Evolutionary conservation across 2,113 vertebrate genomes (phyloP).

Genomic region (Pelodiscus sinensis): DNA sequence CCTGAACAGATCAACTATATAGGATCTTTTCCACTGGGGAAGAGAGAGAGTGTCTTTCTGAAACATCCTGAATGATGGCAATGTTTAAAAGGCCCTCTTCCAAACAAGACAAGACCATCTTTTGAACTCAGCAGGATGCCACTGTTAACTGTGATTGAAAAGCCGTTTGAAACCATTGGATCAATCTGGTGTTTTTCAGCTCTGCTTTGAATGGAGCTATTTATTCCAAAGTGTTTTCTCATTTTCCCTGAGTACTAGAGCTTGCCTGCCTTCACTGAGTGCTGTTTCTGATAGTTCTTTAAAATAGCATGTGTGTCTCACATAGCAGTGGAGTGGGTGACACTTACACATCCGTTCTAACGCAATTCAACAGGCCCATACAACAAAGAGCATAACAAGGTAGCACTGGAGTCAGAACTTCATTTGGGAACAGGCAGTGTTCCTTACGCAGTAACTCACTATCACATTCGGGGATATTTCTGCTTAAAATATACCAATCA

Average conservation of each 20-base stretch:
- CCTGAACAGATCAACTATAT: conserved; percentile 57
- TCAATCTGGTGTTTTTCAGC: conserved; percentile 64
- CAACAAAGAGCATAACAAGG: background rate
- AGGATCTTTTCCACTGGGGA: conserved; percentile 45
- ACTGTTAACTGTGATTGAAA: conserved; percentile 47
- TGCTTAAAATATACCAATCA: background rate
- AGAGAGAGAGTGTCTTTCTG: conserved; percentile 17
- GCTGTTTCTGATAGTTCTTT: background rate
- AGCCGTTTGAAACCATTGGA: conserved; percentile 54
- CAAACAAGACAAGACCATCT: conserved; percentile 71
- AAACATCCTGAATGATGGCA: conserved; percentile 26
- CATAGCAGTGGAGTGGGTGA: background rate
- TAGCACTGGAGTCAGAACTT: background rate
- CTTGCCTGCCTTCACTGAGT: background rate
- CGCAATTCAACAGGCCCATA: background rate
- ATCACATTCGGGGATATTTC: background rate
- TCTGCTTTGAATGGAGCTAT: conserved; percentile 68
- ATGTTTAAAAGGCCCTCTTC: conserved; percentile 56
- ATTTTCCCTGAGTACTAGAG: conserved; percentile 22
- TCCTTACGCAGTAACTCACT: background rate
- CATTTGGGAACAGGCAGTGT: background rate
- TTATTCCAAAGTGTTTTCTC: conserved; percentile 57
- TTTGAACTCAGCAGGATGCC: conserved; percentile 66
- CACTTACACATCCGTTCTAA: conserved; percentile 3
- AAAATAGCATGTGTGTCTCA: background rate